Base-by-base conservation (phyloP, 2,888 invertebrate genomes). In the Megalurothrips usitatus region DNA sequence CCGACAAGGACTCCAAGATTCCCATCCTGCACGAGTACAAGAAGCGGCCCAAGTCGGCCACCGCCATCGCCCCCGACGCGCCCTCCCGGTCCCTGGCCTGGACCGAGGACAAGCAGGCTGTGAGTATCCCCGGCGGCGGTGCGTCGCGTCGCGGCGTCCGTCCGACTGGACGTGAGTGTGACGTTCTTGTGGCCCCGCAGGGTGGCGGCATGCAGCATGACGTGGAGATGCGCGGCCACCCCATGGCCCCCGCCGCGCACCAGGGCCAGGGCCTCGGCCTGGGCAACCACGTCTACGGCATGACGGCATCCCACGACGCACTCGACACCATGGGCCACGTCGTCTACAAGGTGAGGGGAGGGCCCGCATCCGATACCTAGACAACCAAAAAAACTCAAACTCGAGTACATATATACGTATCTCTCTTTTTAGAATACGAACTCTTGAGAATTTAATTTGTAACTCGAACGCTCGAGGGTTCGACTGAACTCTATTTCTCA, bases 1-100 rank as follows among this genome's bases (percentile, higher is more conserved):
- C 91, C 0, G 94, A 94, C 86, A 94, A 93, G 87, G 93, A 92
- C 87, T 92, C 93, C 63, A 94, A 94, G 87, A 93, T 94, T 81
- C 94, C 94, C 2, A 92, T 94, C 83, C 89, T 94, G 81, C 92
- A 93, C 87, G 94, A 94, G 85, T 92, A 93, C 85, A 91, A 92
- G 86, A 90, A 91, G 85, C 87, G 89, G 83, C 88, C 89, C 43
- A 89, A 91, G 82, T 89, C 89, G 0, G 68, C 68, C 68, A 87
- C 89, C 43, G 91, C 93, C 1, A 92, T 94, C 49, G 94, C 94
- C 8, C 94, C 94, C 26, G 94, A 94, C 87, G 91, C 92, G 10
- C 94, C 94, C 0, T 92, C 92, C 75, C 93, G 93, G 86, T 91
- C 93, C 80, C 87, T 92, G 84, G 91, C 94, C 80, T 94, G 94